Evolutionary conservation across 2,113 vertebrate genomes (phyloP).

Genomic region (Ceyx margarethae): DNA sequence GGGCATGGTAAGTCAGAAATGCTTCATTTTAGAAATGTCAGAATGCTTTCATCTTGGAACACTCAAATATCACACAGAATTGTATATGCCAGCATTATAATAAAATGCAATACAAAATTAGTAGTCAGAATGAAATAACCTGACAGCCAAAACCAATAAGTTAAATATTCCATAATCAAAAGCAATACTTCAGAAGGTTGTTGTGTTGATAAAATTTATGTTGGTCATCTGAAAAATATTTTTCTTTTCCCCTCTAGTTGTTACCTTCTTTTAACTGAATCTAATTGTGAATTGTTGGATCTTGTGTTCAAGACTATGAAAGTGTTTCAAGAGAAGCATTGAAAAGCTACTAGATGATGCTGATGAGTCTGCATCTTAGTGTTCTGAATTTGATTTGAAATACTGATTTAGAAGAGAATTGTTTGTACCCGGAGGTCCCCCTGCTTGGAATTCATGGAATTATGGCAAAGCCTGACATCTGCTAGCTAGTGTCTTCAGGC

Average conservation of each 20-base stretch:
- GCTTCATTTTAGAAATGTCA: background rate
- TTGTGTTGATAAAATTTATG: background rate
- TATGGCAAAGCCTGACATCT: background rate
- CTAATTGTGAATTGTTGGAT: background rate
- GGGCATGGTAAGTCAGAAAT: background rate
- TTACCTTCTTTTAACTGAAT: background rate
- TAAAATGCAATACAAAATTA: conserved; percentile 9
- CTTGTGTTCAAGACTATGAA: background rate
- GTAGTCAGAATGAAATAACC: background rate
- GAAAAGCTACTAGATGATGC: background rate
- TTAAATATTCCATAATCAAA: background rate
- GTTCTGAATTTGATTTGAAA: background rate
- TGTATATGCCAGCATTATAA: background rate
- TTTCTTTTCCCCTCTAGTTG: background rate
- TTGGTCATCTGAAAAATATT: background rate
- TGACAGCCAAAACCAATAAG: background rate
- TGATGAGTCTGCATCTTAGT: background rate
- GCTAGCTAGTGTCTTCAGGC: background rate
- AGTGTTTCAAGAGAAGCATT: background rate
- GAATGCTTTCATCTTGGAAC: conserved; percentile 6
- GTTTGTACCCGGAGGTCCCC: background rate
- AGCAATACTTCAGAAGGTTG: background rate
- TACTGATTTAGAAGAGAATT: background rate
- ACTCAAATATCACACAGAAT: background rate
- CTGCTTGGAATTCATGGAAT: background rate